Conservation (phyloP, 2,888 invertebrate species). For the Mesoligia furuncula region DNA sequence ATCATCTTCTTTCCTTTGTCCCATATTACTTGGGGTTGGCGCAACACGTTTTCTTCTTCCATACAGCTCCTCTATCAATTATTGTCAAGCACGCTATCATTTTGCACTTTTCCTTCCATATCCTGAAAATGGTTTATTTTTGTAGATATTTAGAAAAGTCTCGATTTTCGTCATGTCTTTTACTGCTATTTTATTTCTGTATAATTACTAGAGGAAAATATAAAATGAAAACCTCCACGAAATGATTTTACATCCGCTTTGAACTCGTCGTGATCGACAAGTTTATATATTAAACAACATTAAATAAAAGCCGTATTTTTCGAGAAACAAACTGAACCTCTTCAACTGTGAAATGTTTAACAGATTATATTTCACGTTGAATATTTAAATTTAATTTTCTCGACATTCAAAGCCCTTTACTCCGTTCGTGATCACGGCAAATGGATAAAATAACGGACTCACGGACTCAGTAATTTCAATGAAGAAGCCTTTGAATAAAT, state of each 20-base stretch:
- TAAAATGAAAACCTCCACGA: neutral
- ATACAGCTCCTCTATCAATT: neutral
- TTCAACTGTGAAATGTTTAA: conserved; percentile 30
- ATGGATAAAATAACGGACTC: conserved; percentile 48
- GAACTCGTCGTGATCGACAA: conserved; percentile 7
- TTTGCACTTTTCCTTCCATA: neutral
- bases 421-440: conserved; percentile 49
- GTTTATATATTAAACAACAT: neutral
- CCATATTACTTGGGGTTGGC: too few relatives aligned
- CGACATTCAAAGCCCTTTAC: conserved; percentile 43
- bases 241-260: neutral
- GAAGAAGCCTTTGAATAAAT: conserved; percentile 26
- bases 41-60: neutral
- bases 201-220: neutral
- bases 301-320: conserved; percentile 31
- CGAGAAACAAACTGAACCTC: neutral
- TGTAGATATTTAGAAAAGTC: neutral
- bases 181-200: neutral
- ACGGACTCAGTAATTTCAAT: conserved; percentile 37
- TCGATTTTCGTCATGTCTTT: neutral
- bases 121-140: neutral
- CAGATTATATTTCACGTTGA: conserved; percentile 41
- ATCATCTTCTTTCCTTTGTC: neutral
- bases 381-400: conserved; percentile 56
- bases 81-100: neutral